These are phyloP conservation scores for Andrena bicolor DNA, from an alignment of 2,888 invertebrate genomes.

Conservation along the genomic window DNA sequence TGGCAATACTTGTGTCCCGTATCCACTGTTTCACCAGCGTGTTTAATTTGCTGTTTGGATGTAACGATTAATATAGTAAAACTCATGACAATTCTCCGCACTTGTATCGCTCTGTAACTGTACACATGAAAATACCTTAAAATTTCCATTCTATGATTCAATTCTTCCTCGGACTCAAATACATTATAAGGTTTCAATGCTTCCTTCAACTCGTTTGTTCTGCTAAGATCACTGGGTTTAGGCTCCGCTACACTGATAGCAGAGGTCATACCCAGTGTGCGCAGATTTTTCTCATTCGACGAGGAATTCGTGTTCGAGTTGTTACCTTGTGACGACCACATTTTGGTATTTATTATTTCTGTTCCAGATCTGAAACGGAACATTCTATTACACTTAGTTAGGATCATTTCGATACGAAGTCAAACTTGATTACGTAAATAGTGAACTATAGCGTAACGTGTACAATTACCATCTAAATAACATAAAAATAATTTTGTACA, in stretches of 20 bases:
- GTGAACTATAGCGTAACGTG: not conserved
- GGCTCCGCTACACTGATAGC: slow-evolving; percentile 96
- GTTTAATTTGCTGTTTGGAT: slow-evolving; percentile 91
- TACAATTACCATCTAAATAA: not conserved
- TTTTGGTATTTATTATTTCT: slow-evolving; percentile 60
- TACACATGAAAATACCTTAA: slow-evolving; percentile 85
- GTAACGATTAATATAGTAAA: slow-evolving; percentile 13
- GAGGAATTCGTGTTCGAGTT: slow-evolving; percentile 83
- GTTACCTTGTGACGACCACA: slow-evolving; percentile 81
- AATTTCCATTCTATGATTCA: slow-evolving; percentile 95
- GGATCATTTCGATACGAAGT: not conserved
- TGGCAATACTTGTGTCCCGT: slow-evolving; percentile 93
- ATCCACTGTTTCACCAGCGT: slow-evolving; percentile 98
- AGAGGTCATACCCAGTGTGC: slow-evolving; percentile 95
- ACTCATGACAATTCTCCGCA: not conserved
- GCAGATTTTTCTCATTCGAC: slow-evolving; percentile 87
- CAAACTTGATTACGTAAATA: slow-evolving; percentile 24
- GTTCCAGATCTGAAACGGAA: slow-evolving; percentile 48
- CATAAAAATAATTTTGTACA: not conserved
- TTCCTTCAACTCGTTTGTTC: slow-evolving; percentile 92
- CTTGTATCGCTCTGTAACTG: not conserved
- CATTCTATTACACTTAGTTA: not conserved
- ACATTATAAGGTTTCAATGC: slow-evolving; percentile 93
- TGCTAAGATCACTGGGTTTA: slow-evolving; percentile 91
- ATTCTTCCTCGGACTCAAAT: slow-evolving; percentile 95